Base-by-base conservation (phyloP, 2,797 vertebrate genomes). In the Oreochromis mossambicus region DNA sequence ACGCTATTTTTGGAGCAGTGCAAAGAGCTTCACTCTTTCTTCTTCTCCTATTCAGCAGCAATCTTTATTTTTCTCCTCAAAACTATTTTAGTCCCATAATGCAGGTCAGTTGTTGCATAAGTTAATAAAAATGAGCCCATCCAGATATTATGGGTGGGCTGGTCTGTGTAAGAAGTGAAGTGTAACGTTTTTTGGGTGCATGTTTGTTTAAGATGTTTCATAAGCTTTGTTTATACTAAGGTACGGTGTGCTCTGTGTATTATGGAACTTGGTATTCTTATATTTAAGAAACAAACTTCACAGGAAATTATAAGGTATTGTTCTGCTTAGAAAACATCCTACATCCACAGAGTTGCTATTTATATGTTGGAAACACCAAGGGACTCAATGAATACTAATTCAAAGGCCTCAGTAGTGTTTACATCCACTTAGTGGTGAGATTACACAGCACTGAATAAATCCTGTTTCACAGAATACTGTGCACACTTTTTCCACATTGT, bases 1-100 rank as follows among this genome's bases (percentile, higher is more conserved):
- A 94, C 86, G 91, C 96, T 96, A 97, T 97, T 97, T 97, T 96
- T 96, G 96, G 95, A 96, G 92, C 85, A 83, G 92, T 86, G 93
- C 90, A 93, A 96, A 96, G 94, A 95, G 94, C 94, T 94, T 91
- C 94, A 91, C 92, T 95, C 92, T 94, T 93, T 92, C 86, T 94
- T 87, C 87, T 92, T 92, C 95, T 94, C 88, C 84, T 92, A 81
- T 90, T 93, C 93, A 89, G 92, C 90, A 87, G 88, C 91, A 87
- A 92, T 83, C 90, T 95, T 95, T 93, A 92, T 94, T 91, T 94
- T 94, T 91, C 88, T 89, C 91, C 91, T 93, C 83, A 91, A 85
- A 93, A 91, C 86, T 88, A 86, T 89, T 93, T 88, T 89, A 41
- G 81, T 85, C 79, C 82, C 77, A 75, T 50, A 86, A 86, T 90